Evolutionary conservation across 2,888 invertebrate species (phyloP).

Genomic region (Amitus sp.): DNA sequence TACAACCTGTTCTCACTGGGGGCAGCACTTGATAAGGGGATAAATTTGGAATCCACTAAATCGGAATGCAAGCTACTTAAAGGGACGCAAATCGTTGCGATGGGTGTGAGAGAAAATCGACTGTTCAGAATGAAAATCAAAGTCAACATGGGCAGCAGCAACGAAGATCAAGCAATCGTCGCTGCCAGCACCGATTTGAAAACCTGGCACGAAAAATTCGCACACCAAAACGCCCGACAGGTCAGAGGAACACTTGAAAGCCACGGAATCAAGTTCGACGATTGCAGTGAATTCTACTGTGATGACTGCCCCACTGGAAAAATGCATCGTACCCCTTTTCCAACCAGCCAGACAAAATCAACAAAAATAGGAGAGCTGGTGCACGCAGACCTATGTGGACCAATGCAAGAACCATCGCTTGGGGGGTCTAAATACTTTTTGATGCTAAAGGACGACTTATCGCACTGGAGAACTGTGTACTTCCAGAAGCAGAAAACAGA

Average conservation of each 20-base stretch:
- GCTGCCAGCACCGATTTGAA: slow-evolving; percentile 12
- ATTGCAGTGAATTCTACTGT: slow-evolving; percentile 7
- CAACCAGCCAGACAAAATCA: slow-evolving; percentile 17
- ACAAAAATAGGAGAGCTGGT: slow-evolving; percentile 29
- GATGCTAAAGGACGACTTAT: slow-evolving; percentile 27
- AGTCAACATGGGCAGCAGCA: too few species aligned
- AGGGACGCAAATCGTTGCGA: slow-evolving; percentile 9
- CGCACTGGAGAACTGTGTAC: slow-evolving; percentile 16
- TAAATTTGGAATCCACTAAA: slow-evolving; percentile 24
- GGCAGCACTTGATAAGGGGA: slow-evolving; percentile 29
- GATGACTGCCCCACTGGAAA: slow-evolving; percentile 6
- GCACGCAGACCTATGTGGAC: slow-evolving; percentile 39
- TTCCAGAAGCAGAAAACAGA: slow-evolving; percentile 28
- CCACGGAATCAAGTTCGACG: slow-evolving; percentile 6
- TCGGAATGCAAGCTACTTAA: slow-evolving; percentile 20
- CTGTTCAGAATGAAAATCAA: slow-evolving; percentile 14
- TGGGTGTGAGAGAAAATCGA: slow-evolving; percentile 11
- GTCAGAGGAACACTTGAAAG: slow-evolving; percentile 19
- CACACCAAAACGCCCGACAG: slow-evolving; percentile 30
- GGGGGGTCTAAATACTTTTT: slow-evolving; percentile 27
- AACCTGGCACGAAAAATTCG: slow-evolving; percentile 24
- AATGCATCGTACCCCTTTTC: slow-evolving; percentile 28
- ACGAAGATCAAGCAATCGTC: neutral
- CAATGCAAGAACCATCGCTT: slow-evolving; percentile 30
- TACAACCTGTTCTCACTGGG: slow-evolving; percentile 23